Evolutionary conservation across 2,888 invertebrate genomes (phyloP).

Genomic region (Drosophila mimica): DNA sequence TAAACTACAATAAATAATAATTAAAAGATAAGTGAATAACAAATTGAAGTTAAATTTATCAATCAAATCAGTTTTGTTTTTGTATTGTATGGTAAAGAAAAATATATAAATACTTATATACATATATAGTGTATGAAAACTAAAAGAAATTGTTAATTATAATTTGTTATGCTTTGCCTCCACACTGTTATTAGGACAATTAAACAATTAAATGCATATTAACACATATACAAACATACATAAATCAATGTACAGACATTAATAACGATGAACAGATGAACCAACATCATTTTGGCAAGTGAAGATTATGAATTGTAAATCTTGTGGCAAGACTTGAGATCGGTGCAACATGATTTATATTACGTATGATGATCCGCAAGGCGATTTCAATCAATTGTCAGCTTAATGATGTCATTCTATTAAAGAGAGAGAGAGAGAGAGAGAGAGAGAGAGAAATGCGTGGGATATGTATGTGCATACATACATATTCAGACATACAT

Average conservation of each 20-base stretch:
- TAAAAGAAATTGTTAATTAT: constrained; percentile 61
- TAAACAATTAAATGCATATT: constrained; percentile 62
- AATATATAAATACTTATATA: constrained; percentile 29
- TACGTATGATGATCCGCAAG: constrained; percentile 5
- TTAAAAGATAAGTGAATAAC: constrained; percentile 32
- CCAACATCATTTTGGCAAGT: constrained; percentile 13
- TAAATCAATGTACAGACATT: constrained; percentile 12
- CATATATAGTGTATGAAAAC: constrained; percentile 42
- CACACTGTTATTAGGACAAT: constrained; percentile 82
- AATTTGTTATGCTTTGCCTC: constrained; percentile 77
- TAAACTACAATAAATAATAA: constrained; percentile 11
- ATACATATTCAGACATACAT: constrained; percentile 20
- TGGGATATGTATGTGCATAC: constrained; percentile 17
- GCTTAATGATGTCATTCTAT: constrained; percentile 23
- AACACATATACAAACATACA: constrained; percentile 32
- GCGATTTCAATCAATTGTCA: constrained; percentile 11
- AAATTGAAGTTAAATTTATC: constrained; percentile 57
- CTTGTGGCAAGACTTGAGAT: constrained; percentile 17
- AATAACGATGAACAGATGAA: constrained; percentile 5
- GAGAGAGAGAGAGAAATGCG: not conserved
- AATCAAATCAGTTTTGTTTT: constrained; percentile 57
- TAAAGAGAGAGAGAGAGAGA: not conserved
- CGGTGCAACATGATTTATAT: constrained; percentile 11
- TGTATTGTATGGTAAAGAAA: constrained; percentile 46
- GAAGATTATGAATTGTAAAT: constrained; percentile 7